Percentiles rank a stretch among this genome's conserved stretches.
phyloP scores from a whole-genome alignment of 2,888 invertebrate genomes.

The Calliscelio sp. region DNA sequence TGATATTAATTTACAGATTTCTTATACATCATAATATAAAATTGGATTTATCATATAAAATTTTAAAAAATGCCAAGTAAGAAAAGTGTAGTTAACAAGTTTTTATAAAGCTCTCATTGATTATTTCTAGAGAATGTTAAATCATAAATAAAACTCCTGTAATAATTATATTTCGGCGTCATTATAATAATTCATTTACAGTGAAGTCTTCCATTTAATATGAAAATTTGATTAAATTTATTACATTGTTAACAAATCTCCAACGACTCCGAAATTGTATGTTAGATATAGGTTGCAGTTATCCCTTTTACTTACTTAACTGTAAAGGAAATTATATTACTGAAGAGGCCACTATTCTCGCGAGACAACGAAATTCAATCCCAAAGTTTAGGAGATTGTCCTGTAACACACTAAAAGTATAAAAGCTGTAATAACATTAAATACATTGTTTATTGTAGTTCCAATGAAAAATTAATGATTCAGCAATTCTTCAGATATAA shows the following conservation, averaged over 20 bases:
- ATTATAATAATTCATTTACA: no score
- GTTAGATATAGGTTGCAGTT: conserved; percentile 59
- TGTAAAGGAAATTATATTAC: conserved; percentile 67
- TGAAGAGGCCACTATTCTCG: conserved; percentile 64
- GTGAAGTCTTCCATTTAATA: not conserved
- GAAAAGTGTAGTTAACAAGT: no score
- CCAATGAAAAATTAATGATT: not conserved
- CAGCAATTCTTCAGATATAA: not conserved
- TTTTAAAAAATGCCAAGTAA: no score
- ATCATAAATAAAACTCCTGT: no score
- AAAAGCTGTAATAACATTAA: conserved; percentile 41
- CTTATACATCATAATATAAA: no score
- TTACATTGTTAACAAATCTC: conserved; percentile 43
- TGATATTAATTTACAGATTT: no score
- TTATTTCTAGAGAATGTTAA: no score
- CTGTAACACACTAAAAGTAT: conserved; percentile 49
- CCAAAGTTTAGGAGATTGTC: conserved; percentile 62
- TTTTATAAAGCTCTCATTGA: no score
- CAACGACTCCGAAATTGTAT: conserved; percentile 47
- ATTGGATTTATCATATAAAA: no score
- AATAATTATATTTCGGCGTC: no score
- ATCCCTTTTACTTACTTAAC: conserved; percentile 66
- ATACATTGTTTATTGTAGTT: conserved; percentile 21
- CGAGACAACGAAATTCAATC: conserved; percentile 65
- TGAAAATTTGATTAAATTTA: conserved; percentile 35